phyloP scores from a whole-genome alignment of 1,140 invertebrate species.

The Drosophila triauraria region DNA sequence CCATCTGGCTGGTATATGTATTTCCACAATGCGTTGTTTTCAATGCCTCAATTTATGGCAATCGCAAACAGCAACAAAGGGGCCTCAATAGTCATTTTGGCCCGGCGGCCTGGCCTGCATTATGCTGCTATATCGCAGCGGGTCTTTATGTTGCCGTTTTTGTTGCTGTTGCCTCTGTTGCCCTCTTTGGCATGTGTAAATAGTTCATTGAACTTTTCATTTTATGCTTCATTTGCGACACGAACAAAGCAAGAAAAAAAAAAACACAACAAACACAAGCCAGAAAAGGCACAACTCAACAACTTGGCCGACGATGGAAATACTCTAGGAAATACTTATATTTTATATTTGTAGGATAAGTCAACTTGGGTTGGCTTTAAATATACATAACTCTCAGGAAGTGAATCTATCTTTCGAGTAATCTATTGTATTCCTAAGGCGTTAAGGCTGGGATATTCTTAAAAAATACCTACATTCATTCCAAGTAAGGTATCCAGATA shows the following conservation, averaged over 20 bases:
- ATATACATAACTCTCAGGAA: not conserved
- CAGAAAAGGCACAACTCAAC: constrained; percentile 11
- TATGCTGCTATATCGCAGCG: constrained; percentile 48
- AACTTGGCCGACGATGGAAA: not conserved
- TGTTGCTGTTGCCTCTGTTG: not conserved
- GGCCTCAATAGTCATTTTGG: constrained; percentile 52
- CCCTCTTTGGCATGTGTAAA: constrained; percentile 58
- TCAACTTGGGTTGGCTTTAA: not conserved
- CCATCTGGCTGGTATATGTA: not conserved
- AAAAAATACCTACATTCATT: too few relatives aligned
- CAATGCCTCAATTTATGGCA: constrained; percentile 67
- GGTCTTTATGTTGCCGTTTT: constrained; percentile 32
- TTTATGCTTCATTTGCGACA: constrained; percentile 74
- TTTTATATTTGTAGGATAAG: too few relatives aligned
- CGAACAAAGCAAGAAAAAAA: constrained; percentile 53
- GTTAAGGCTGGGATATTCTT: too few relatives aligned
- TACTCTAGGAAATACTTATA: constrained; percentile 3
- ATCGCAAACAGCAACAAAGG: constrained; percentile 49
- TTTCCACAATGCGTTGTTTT: constrained; percentile 49
- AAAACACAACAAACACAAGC: constrained; percentile 2
- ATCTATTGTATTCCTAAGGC: not conserved
- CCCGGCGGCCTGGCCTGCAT: constrained; percentile 65
- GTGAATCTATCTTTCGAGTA: not conserved
- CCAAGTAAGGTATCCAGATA: too few relatives aligned
- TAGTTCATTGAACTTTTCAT: constrained; percentile 71